Percentiles rank a stretch among this genome's conserved stretches.
phyloP scores from a whole-genome alignment of 2,888 invertebrate species.

The Nomada fucata region DNA sequence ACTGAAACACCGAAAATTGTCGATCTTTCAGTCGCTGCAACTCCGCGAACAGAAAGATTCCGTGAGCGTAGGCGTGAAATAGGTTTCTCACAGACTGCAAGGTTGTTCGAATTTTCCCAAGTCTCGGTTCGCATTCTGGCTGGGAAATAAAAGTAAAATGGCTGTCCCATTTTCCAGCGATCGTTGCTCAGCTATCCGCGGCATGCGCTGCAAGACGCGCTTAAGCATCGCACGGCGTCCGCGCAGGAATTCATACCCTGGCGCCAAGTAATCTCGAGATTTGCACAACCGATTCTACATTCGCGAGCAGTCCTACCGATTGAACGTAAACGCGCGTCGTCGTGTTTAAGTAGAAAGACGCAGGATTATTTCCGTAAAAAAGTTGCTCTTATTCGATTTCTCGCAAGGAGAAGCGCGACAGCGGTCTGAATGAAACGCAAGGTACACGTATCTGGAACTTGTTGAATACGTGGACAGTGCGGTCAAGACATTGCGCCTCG shows the following conservation, averaged over 20 bases:
- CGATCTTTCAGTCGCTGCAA: not conserved
- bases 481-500: no score
- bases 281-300: not conserved
- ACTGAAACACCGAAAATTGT: no score
- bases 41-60: not conserved
- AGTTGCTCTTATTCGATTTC: no score
- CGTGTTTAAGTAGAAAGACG: not conserved
- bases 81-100: not conserved
- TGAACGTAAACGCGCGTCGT: not conserved
- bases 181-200: conserved; percentile 32
- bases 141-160: conserved; percentile 36
- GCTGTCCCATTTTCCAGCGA: conserved; percentile 23
- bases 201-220: conserved; percentile 43
- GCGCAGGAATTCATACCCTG: conserved; percentile 31
- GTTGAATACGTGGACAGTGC: conserved; percentile 7
- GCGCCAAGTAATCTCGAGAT: conserved; percentile 17
- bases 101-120: conserved; percentile 10
- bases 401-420: no score
- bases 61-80: not conserved
- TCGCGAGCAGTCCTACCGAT: not conserved
- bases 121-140: not conserved
- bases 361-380: not conserved
- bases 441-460: not conserved
- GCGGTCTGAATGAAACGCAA: no score
- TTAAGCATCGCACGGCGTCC: conserved; percentile 38